Percentiles rank a stretch among this genome's conserved stretches.
These are phyloP conservation scores for Hassar affinis DNA, from an alignment of 2,113 vertebrate species.

Conservation along the genomic window DNA sequence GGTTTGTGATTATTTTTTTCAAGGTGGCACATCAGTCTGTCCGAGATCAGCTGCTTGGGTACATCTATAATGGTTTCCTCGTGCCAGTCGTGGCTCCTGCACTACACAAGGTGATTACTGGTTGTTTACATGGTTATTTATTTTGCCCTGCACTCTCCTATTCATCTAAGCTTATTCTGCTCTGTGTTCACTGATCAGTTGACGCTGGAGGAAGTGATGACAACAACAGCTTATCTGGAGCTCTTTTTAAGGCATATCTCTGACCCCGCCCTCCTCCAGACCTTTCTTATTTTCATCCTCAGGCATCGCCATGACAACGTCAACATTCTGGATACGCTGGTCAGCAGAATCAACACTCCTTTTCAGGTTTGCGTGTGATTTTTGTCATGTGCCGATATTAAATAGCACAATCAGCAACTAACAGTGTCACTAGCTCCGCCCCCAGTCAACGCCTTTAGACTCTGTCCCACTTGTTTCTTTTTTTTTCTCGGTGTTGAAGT, in stretches of 20 bases:
- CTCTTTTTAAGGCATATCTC: slow-evolving; percentile 89
- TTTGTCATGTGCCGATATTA: background rate
- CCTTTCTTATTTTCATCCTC: slow-evolving; percentile 90
- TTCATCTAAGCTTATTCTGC: slow-evolving; percentile 1
- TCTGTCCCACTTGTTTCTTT: background rate
- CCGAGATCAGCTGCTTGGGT: slow-evolving; percentile 85
- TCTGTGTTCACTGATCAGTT: slow-evolving; percentile 67
- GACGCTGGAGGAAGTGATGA: slow-evolving; percentile 95
- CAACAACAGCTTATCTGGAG: slow-evolving; percentile 91
- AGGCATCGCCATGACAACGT: slow-evolving; percentile 88
- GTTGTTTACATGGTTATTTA: too few species aligned
- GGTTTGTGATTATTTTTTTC: slow-evolving; percentile 8
- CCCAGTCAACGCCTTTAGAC: background rate
- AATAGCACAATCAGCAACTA: background rate
- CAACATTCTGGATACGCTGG: slow-evolving; percentile 89
- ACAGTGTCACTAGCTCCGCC: background rate
- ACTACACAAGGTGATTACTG: slow-evolving; percentile 84
- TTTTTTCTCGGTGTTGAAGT: slow-evolving; percentile 62
- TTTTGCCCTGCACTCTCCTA: background rate
- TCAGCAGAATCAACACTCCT: slow-evolving; percentile 93
- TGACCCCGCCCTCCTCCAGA: slow-evolving; percentile 86
- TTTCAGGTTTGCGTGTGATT: slow-evolving; percentile 78
- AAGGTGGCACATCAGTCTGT: slow-evolving; percentile 90
- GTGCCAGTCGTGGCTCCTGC: slow-evolving; percentile 94
- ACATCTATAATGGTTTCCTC: slow-evolving; percentile 96